Conservation (phyloP, 2,113 vertebrate species). For the cattle (Bos taurus) region ARS-UCD2.0 NC_037337.1:46285501-46286000, state of each 20-base stretch:
- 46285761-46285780: neutral
- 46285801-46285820: neutral
- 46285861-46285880: neutral
- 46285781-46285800: conserved; percentile 6
- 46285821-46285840: conserved; percentile 15
- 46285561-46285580: conserved; percentile 14
- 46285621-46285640: conserved; percentile 7
- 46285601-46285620: neutral
- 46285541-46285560: conserved; percentile 41
- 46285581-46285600: neutral
- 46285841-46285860: conserved; percentile 31
- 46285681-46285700: neutral
- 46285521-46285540: neutral
- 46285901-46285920: conserved; percentile 85
- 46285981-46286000: conserved; percentile 97
- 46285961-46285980: conserved; percentile 97
- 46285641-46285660: neutral
- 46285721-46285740: neutral
- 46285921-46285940: conserved; percentile 94
- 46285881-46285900: neutral
- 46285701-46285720: neutral
- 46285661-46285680: conserved; percentile 25
- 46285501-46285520: neutral
- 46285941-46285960: conserved; percentile 92
- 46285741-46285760: conserved; percentile 21